Evolutionary conservation across 2,797 vertebrate species (phyloP), one percentile per base, ranked within the genome.

Genomic region (Nannoperca australis): DNA sequence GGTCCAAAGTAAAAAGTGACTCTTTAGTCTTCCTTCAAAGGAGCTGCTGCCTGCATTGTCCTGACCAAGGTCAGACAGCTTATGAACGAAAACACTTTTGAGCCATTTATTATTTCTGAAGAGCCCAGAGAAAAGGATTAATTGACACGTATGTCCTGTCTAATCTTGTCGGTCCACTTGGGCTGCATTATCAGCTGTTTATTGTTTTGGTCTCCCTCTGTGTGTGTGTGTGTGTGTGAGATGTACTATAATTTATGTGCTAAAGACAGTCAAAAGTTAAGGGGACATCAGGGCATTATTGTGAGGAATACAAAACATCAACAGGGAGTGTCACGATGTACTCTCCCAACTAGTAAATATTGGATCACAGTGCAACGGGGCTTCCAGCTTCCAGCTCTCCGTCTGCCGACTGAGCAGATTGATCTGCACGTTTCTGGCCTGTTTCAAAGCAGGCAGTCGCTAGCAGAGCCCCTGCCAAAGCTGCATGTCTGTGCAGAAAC

Each of bases 401-500:
- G 56, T 89, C 82, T 91, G 87, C 85, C 77, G 88, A 86, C 82
- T 51, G 88, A 90, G 84, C 92, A 91, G 88, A 93, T 90, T 92
- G 88, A 93, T 93, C 82, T 3, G 49, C 82, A 87, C 85, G 70
- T 90, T 92, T 81, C 73, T 90, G 85, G 88, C 85, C 83, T 38
- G 78, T 83, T 91, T 87, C 75, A 81, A 87, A 90, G 84, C 88
- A 93, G 86, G 79, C 86, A 47, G 88, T 88, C 45, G 65, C 79
- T 67, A 73, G 85, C 83, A 73, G 71, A 88, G 85, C 78, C 67
- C 36, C 82, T 89, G 88, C 88, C 92, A 94, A 82, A 84, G 90
- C 90, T 68, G 88, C 88, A 87, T 90, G 87, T 94, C 90, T 92
- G 86, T 92, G 88, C 88, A 91, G 85, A 88, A 91, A 93, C 88